phyloP scores from a whole-genome alignment of 2,113 vertebrate species.

The Sander lucioperca region DNA sequence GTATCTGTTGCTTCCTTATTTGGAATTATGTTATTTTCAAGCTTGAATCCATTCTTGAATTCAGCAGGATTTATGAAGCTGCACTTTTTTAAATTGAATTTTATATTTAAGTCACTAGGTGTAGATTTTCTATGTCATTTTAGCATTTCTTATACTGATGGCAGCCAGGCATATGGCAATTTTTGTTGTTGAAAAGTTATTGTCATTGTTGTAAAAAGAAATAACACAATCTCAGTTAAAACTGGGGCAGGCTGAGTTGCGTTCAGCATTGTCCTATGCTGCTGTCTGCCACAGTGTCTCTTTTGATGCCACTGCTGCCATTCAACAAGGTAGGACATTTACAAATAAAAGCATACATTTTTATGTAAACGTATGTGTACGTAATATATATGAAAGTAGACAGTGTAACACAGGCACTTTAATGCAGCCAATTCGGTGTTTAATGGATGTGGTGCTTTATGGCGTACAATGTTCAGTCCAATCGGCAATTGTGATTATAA shows the following conservation, averaged over 20 bases:
- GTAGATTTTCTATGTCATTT: background rate
- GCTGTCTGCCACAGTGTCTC: background rate
- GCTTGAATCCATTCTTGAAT: background rate
- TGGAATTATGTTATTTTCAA: constrained; percentile 14
- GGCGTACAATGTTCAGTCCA: background rate
- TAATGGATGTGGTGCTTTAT: background rate
- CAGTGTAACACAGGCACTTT: background rate
- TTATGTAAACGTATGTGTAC: background rate
- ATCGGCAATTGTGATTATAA: background rate
- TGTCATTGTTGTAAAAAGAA: background rate
- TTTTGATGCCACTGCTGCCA: background rate
- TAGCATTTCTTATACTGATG: background rate
- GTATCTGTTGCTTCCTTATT: constrained; percentile 5
- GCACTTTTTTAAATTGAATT: background rate
- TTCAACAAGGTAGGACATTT: background rate
- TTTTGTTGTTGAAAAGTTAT: background rate
- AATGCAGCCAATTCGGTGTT: background rate
- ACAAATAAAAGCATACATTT: background rate
- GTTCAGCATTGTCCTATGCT: background rate
- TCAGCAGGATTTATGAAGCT: background rate
- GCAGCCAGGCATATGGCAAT: background rate
- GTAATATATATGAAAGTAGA: background rate
- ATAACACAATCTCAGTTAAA: too few species aligned
- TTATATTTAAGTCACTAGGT: background rate
- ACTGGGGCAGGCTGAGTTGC: background rate